A percentile compares a stretch with the other conserved stretches of the same genome.
These are phyloP conservation scores for Temnothorax longispinosus DNA, from an alignment of 1,140 invertebrate species.

Conservation along the genomic window DNA sequence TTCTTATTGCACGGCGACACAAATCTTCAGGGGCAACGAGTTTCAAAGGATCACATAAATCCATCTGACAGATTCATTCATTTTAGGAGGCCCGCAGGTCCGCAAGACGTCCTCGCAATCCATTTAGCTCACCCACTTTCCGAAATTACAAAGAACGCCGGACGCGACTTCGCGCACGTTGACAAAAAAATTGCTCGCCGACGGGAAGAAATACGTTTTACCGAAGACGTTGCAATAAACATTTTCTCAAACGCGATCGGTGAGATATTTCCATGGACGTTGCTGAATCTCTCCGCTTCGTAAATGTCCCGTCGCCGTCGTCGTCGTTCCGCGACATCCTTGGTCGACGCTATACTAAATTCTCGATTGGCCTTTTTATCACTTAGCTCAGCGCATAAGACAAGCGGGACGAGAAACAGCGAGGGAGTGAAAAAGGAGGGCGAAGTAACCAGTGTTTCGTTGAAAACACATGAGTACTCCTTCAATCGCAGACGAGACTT, in stretches of 20 bases:
- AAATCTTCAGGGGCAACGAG: constrained; percentile 48
- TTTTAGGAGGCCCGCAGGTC: constrained; percentile 63
- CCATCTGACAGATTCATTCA: constrained; percentile 66
- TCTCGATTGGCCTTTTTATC: constrained; percentile 25
- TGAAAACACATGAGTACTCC: constrained; percentile 9
- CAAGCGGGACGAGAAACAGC: not conserved
- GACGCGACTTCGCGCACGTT: constrained; percentile 36
- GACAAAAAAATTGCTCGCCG: constrained; percentile 44
- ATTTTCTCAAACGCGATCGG: constrained; percentile 30
- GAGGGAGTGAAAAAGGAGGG: not conserved
- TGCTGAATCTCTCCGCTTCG: not conserved
- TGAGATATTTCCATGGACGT: not conserved
- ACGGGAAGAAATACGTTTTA: constrained; percentile 59
- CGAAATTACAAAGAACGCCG: constrained; percentile 61
- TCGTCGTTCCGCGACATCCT: not conserved
- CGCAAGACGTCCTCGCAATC: constrained; percentile 61
- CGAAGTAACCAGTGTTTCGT: not conserved
- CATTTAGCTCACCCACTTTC: constrained; percentile 68
- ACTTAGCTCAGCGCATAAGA: constrained; percentile 2
- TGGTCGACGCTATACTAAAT: not conserved
- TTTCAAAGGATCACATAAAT: constrained; percentile 66
- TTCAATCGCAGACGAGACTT: not conserved
- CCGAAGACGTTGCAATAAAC: constrained; percentile 57
- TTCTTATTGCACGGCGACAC: constrained; percentile 41
- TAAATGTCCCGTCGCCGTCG: not conserved